Base-by-base conservation (phyloP, 2,888 invertebrate species). In the Nephrotoma flavescens region DNA sequence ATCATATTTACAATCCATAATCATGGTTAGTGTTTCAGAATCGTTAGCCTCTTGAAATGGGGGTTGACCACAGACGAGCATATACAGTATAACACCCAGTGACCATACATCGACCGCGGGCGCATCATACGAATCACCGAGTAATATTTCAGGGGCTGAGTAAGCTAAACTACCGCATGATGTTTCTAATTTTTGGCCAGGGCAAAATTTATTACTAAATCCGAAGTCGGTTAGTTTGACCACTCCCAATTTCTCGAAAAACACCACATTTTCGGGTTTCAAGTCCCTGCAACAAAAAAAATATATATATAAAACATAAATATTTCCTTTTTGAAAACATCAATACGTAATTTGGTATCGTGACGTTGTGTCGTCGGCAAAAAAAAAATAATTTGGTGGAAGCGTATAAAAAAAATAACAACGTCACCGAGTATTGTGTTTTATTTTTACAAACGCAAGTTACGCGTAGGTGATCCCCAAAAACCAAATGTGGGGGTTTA, bases 31-130 rank as follows among this genome's bases (percentile, higher is more conserved):
- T 0, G 99, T 99, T 93, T 99, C 99, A 90, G 98, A 98, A 92
- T 99, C 99, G 92, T 99, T 99, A 44, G 99, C 98, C 93, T 99
- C 99, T 92, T 99, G 98, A 92, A 99, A 99, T 6, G 99, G 99
- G 47, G 99, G 96, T 91, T 97, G 96, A 6, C 99, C 99, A 92
- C 97, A 98, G 5, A 99, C 99, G 90, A 99, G 93, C 99, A 99
- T 99, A 92, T 97, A 99, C 84, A 99, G 93, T 90, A 99, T 99
- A 15, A 99, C 99, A 87, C 99, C 99, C 87, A 99, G 93, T 6
- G 98, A 99, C 99, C 99, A 99, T 86, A 99, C 97, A 93, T 99
- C 99, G 88, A 99, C 99, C 89, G 99, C 99, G 31, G 99, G 99
- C 71, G 99, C 99, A 93, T 99, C 99, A 92, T 99, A 99, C 0